These are phyloP conservation scores for Agrilus planipennis DNA, from an alignment of 1,140 invertebrate species.

Conservation along the genomic window DNA sequence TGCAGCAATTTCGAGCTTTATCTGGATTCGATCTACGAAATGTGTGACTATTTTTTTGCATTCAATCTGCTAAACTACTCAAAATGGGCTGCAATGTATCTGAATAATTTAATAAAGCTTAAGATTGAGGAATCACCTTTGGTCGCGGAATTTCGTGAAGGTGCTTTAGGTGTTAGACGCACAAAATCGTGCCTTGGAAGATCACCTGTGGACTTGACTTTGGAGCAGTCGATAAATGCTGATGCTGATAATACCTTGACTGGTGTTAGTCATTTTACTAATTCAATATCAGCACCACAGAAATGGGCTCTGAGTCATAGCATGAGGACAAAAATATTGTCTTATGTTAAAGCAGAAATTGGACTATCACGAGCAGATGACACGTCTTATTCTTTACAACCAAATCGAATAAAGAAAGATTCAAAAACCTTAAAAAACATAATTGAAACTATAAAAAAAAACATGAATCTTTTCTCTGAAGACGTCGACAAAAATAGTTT, in stretches of 20 bases:
- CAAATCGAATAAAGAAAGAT: conserved; percentile 20
- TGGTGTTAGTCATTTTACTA: conserved; percentile 15
- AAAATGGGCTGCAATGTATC: conserved; percentile 16
- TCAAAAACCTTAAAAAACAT: conserved; percentile 16
- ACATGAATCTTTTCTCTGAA: conserved; percentile 21
- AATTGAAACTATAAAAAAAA: conserved; percentile 15
- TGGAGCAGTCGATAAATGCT: conserved; percentile 19
- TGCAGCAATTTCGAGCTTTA: conserved; percentile 20
- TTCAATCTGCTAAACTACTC: conserved; percentile 26
- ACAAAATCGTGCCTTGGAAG: conserved; percentile 8
- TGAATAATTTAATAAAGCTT: conserved; percentile 12
- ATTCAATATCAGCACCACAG: conserved; percentile 25
- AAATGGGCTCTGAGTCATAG: conserved; percentile 24
- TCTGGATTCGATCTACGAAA: conserved; percentile 18
- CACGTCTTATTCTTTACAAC: conserved; percentile 20
- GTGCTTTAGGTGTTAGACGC: conserved; percentile 15
- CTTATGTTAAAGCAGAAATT: background rate
- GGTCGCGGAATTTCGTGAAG: conserved; percentile 13
- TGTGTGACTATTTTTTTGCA: conserved; percentile 21
- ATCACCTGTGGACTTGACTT: conserved; percentile 16
- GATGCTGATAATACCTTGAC: conserved; percentile 6
- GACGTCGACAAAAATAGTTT: conserved; percentile 19
- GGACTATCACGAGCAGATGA: conserved; percentile 13
- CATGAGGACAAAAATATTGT: conserved; percentile 20
- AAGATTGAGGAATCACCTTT: conserved; percentile 13